These are phyloP conservation scores for Calameuta filiformis DNA, from an alignment of 2,888 invertebrate species.

Conservation along the genomic window DNA sequence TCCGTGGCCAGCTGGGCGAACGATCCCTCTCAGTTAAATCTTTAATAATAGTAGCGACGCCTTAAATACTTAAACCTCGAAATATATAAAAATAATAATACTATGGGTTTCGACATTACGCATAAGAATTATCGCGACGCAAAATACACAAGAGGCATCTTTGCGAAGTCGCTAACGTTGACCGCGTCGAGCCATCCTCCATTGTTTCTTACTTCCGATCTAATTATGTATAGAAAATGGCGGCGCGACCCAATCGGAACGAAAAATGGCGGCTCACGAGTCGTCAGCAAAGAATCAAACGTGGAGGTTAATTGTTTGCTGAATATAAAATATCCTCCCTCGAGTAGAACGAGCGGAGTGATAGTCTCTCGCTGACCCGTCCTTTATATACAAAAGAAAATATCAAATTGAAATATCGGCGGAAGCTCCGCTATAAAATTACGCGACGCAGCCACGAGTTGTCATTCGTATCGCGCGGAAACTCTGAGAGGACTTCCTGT, in stretches of 20 bases:
- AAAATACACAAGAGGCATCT: neutral
- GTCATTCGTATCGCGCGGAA: too few species aligned
- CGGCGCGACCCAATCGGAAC: neutral
- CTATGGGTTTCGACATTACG: constrained; percentile 38
- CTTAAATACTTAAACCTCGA: constrained; percentile 40
- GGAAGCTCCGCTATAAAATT: constrained; percentile 17
- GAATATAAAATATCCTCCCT: too few species aligned
- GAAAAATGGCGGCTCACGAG: neutral
- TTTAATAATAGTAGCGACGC: constrained; percentile 19
- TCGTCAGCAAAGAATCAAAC: neutral
- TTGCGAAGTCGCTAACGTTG: neutral
- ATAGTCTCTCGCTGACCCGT: constrained; percentile 18
- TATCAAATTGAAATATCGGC: constrained; percentile 21
- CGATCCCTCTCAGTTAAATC: constrained; percentile 1
- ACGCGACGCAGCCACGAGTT: neutral
- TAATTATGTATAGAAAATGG: neutral
- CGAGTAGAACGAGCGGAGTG: neutral
- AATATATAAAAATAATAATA: constrained; percentile 58
- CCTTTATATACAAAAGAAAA: constrained; percentile 26
- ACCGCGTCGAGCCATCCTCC: neutral
- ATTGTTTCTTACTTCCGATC: neutral
- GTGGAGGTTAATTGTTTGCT: neutral
- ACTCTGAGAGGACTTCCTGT: neutral
- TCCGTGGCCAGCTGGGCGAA: constrained; percentile 19
- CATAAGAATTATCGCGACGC: neutral